Evolutionary conservation across 2,797 vertebrate genomes (phyloP).

Genomic region (Helostoma temminkii): DNA sequence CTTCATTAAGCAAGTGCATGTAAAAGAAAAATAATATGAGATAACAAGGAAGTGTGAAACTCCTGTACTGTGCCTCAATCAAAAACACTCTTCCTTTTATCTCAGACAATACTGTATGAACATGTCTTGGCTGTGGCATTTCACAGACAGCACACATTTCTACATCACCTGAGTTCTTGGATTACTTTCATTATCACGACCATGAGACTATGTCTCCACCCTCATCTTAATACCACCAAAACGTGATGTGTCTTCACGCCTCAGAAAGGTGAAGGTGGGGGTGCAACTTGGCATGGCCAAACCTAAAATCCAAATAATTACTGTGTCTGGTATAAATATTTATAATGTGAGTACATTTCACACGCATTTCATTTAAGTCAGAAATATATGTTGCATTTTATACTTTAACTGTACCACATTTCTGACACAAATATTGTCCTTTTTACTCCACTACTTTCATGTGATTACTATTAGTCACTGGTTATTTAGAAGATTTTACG

Average conservation of each 20-base stretch:
- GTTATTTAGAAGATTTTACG: not conserved
- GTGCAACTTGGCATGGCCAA: not conserved
- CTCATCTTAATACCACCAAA: conserved; percentile 35
- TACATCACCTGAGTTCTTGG: conserved; percentile 47
- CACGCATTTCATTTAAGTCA: not conserved
- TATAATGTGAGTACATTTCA: not conserved
- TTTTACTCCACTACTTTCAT: not conserved
- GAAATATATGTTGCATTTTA: not conserved
- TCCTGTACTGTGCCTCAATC: not conserved
- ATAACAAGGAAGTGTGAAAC: not conserved
- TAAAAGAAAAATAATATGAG: not conserved
- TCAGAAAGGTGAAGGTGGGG: conserved; percentile 15
- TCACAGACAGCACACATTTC: conserved; percentile 45
- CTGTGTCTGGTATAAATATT: not conserved
- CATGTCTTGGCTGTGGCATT: conserved; percentile 41
- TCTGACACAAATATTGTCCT: not conserved
- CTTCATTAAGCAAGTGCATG: not conserved
- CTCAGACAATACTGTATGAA: conserved; percentile 10
- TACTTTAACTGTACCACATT: not conserved
- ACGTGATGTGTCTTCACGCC: conserved; percentile 32
- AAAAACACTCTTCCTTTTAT: conserved; percentile 18
- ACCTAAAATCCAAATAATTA: not conserved
- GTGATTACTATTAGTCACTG: not conserved
- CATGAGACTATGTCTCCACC: conserved; percentile 47
- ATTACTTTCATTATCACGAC: conserved; percentile 78